Conservation (phyloP, 1,140 invertebrate genomes). For the Sycobia sp. region DNA sequence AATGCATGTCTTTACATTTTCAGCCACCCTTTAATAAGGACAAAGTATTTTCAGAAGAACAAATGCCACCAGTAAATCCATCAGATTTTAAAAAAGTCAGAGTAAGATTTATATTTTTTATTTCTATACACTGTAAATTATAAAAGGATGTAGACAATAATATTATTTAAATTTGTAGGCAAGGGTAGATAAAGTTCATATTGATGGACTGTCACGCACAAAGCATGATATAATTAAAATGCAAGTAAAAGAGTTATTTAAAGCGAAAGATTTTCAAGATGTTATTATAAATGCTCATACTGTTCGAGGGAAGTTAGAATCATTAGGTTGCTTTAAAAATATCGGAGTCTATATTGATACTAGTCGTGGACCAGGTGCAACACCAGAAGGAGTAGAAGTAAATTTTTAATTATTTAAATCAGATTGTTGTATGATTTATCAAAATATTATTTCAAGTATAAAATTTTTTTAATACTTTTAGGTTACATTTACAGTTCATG, state of each 20-base stretch:
- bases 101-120: constrained; percentile 38
- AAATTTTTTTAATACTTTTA: constrained; percentile 44
- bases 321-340: constrained; percentile 81
- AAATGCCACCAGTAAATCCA: constrained; percentile 21
- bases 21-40: constrained; percentile 25
- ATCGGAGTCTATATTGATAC: constrained; percentile 83
- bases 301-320: constrained; percentile 73
- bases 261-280: constrained; percentile 70
- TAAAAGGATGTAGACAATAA: not conserved
- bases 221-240: constrained; percentile 82
- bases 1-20: not conserved
- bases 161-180: constrained; percentile 61
- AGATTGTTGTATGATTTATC: constrained; percentile 2
- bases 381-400: constrained; percentile 80
- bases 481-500: constrained; percentile 83
- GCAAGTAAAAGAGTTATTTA: constrained; percentile 75
- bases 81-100: constrained; percentile 44
- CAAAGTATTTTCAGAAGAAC: constrained; percentile 24
- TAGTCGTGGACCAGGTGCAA: constrained; percentile 71
- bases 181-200: constrained; percentile 76
- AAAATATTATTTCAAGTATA: constrained; percentile 11
- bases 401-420: constrained; percentile 14
- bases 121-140: constrained; percentile 4
- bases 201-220: constrained; percentile 81
- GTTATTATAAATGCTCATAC: constrained; percentile 67